These are phyloP conservation scores for Sinonovacula constricta DNA, from an alignment of 1,140 invertebrate species.

Conservation along the genomic window DNA sequence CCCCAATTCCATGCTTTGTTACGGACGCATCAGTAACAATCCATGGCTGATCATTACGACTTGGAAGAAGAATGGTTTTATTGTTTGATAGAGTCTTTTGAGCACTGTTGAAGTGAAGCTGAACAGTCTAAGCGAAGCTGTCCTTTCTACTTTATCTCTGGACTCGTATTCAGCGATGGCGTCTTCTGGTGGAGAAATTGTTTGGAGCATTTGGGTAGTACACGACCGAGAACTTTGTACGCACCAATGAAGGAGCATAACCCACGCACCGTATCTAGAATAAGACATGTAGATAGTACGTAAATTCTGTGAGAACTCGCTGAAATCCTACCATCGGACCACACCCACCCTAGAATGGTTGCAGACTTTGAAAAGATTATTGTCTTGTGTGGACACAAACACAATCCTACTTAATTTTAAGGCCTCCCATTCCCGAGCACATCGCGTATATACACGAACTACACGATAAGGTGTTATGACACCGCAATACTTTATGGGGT, in stretches of 20 bases:
- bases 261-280: slow-evolving; percentile 32
- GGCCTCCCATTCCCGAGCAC: too few relatives aligned
- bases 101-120: background rate
- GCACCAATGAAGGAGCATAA: slow-evolving; percentile 49
- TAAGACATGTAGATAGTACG: too few relatives aligned
- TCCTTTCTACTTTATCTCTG: slow-evolving; percentile 32
- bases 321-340: too few relatives aligned
- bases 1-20: background rate
- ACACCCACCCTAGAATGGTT: too few relatives aligned
- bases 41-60: slow-evolving; percentile 37
- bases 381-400: slow-evolving; percentile 39
- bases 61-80: background rate
- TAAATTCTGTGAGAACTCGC: slow-evolving; percentile 39
- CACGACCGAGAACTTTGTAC: slow-evolving; percentile 41
- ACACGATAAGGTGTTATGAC: too few relatives aligned
- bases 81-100: too few relatives aligned
- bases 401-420: too few relatives aligned
- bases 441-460: too few relatives aligned
- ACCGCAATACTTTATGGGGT: too few relatives aligned
- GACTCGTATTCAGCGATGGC: slow-evolving; percentile 21
- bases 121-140: slow-evolving; percentile 15
- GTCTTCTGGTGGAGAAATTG: background rate
- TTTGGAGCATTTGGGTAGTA: slow-evolving; percentile 13
- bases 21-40: too few relatives aligned
- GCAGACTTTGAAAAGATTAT: slow-evolving; percentile 21